Conservation (phyloP, 2,797 vertebrate species). For the Oreortyx pictus region DNA sequence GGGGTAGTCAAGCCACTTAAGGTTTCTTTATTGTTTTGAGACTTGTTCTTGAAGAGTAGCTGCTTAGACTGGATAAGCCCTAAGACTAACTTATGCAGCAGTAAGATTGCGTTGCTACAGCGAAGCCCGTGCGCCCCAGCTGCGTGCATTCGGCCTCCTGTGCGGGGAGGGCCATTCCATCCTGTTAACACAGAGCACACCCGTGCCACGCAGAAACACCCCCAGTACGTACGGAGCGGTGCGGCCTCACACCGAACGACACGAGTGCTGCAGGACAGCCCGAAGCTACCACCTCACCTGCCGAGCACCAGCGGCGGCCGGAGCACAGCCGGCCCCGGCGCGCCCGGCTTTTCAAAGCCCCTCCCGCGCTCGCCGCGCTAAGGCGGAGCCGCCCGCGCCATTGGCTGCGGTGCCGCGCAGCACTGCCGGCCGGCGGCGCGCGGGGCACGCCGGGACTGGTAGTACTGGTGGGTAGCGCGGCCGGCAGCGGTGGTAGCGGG, state of each 20-base stretch:
- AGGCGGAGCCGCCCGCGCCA: background rate
- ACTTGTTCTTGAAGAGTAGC: background rate
- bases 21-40: background rate
- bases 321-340: too few species aligned
- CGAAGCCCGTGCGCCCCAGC: background rate
- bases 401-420: background rate
- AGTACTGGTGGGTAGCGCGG: background rate
- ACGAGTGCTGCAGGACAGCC: rapidly evolving
- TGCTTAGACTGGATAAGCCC: background rate
- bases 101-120: background rate
- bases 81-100: background rate
- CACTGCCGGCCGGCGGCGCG: rapidly evolving
- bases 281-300: rapidly evolving
- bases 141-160: rapidly evolving
- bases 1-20: background rate
- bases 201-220: too few species aligned
- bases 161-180: too few species aligned
- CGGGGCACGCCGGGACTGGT: background rate
- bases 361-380: background rate
- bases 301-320: background rate
- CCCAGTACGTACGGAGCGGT: too few species aligned
- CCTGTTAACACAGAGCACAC: too few species aligned
- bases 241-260: background rate
- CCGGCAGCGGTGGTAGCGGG: too few species aligned
- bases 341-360: background rate